Percentiles rank a stretch among this genome's conserved stretches.
Conservation (phyloP, 2,113 vertebrate genomes). For the Brachionichthys hirsutus region DNA sequence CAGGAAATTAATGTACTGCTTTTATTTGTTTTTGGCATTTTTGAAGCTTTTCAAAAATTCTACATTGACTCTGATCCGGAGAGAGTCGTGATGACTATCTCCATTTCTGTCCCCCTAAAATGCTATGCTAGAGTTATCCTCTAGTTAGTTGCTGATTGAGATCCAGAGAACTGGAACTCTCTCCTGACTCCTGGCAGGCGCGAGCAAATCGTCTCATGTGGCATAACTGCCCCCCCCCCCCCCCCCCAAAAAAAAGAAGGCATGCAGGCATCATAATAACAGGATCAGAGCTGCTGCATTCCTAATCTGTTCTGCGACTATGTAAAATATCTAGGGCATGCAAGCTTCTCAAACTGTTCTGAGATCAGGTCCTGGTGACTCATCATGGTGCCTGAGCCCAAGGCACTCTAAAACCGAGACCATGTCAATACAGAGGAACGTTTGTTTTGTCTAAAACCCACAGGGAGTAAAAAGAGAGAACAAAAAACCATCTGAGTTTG, state of each 20-base stretch:
- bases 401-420: conserved; percentile 28
- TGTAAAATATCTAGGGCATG: conserved; percentile 57
- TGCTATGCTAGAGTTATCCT: not conserved
- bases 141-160: conserved; percentile 8
- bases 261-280: conserved; percentile 42
- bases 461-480: too few species aligned
- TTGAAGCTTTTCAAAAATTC: too few species aligned
- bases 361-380: conserved; percentile 57
- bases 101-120: too few species aligned
- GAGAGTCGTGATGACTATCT: too few species aligned
- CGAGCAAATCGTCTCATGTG: conserved; percentile 31
- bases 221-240: conserved; percentile 19
- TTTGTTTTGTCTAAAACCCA: conserved; percentile 49
- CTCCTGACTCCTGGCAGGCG: conserved; percentile 39
- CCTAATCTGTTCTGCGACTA: conserved; percentile 51
- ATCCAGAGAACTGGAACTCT: not conserved
- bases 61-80: too few species aligned
- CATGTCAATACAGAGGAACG: conserved; percentile 37
- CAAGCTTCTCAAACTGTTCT: conserved; percentile 44
- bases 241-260: conserved; percentile 22
- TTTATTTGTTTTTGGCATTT: too few species aligned
- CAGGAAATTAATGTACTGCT: too few species aligned
- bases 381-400: conserved; percentile 26
- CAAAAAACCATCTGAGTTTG: conserved; percentile 35
- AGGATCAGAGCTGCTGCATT: conserved; percentile 51